Conservation (phyloP, 2,888 invertebrate genomes). For the Tetranychus piercei region DNA sequence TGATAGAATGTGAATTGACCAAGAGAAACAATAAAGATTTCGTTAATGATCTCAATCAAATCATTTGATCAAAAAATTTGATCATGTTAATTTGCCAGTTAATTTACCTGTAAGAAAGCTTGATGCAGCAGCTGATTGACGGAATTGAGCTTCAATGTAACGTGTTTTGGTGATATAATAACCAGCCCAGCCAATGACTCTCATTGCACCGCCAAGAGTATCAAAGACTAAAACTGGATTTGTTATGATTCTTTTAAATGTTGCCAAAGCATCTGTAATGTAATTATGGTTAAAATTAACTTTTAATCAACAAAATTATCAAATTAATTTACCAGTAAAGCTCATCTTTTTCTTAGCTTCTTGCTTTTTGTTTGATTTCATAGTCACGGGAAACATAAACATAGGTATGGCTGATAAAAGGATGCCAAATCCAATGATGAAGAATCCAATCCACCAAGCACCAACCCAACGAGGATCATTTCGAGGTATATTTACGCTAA, state of each 20-base stretch:
- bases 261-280: slow-evolving; percentile 20
- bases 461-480: slow-evolving; percentile 29
- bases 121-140: slow-evolving; percentile 27
- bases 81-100: background rate
- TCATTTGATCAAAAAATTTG: background rate
- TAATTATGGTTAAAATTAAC: background rate
- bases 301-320: background rate
- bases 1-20: too few relatives aligned
- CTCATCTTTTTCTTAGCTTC: slow-evolving; percentile 18
- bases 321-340: slow-evolving; percentile 3
- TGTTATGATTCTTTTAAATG: slow-evolving; percentile 23
- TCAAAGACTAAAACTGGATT: slow-evolving; percentile 27
- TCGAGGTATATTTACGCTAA: slow-evolving; percentile 25
- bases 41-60: too few relatives aligned
- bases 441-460: slow-evolving; percentile 30
- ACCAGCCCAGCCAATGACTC: slow-evolving; percentile 26
- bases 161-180: slow-evolving; percentile 28
- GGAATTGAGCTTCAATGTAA: slow-evolving; percentile 28
- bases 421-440: slow-evolving; percentile 26
- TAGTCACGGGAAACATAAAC: slow-evolving; percentile 27
- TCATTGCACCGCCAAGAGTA: slow-evolving; percentile 25
- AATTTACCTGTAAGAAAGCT: slow-evolving; percentile 23
- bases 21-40: too few relatives aligned
- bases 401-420: slow-evolving; percentile 25
- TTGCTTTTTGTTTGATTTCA: slow-evolving; percentile 17